Evolutionary conservation across 2,888 invertebrate species (phyloP), one percentile per base, ranked within the genome.

Genomic region (Oegoconia quadripuncta): DNA sequence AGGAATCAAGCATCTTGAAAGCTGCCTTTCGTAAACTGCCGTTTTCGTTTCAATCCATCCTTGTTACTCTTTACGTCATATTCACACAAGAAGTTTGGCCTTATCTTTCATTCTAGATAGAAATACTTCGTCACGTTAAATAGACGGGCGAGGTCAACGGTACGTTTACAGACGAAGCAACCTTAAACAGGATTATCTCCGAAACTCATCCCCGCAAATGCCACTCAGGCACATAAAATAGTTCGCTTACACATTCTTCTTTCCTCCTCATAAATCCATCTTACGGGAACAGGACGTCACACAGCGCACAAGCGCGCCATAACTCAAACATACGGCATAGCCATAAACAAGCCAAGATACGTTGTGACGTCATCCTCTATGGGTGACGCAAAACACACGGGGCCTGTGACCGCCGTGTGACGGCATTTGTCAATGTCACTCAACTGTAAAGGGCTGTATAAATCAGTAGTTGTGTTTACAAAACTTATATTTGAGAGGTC

Each of bases 401-500:
- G 22, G 27, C 51, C 61, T 64, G 60, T 71, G 76, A 72, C 65
- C 69, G 58, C 43, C 48, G 38, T 55, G 64, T 75, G 74, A 76
- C 71, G 76, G 77, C 70, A 77, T 83, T 80, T 72, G 71, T 83
- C 74, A 74, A 59, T 66, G 80, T 78, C 81, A 63, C 60, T 68
- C 66, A 61, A 46, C 52, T 52, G 52, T 63, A 59, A 66, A 67
- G 62, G 64, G 61, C 64, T 58, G 67, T 66, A 66, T 74, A 74
- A 74, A 74, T 77, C 73, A 68, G 69, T 62, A 60, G 50, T 40
- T 43, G 41, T 43, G 53, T 52, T 56, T 49, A 50, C 46, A 48
- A 46, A 47, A 48, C 44, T 42, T 52, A 46, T 44, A 34, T 32
- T 46, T 36, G 29, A 27, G 30, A 27, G 26, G 36, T 38, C 27